phyloP scores from a whole-genome alignment of 2,888 invertebrate genomes.

The Cancer borealis region DNA sequence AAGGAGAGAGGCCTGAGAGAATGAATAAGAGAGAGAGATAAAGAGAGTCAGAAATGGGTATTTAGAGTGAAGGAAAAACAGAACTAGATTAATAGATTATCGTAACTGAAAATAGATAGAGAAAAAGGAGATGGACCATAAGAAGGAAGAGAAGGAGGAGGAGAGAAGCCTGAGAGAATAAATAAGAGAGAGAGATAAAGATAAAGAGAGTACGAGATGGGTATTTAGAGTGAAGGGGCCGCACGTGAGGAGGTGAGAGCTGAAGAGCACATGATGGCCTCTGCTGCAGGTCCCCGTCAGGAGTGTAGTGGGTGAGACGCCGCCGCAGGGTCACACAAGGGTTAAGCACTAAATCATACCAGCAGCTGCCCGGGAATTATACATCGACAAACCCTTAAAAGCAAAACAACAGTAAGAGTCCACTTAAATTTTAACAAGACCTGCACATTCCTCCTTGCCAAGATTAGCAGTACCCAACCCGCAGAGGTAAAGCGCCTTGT shows the following conservation, averaged over 20 bases:
- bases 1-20: too few relatives aligned
- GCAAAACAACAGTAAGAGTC: constrained; percentile 32
- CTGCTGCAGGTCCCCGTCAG: constrained; percentile 6
- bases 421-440: constrained; percentile 38
- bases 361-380: constrained; percentile 21
- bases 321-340: not conserved
- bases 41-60: not conserved
- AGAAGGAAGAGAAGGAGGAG: too few relatives aligned
- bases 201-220: not conserved
- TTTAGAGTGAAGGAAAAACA: not conserved
- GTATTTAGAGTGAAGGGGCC: not conserved
- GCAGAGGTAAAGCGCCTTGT: constrained; percentile 5
- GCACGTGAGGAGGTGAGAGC: not conserved
- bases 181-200: not conserved
- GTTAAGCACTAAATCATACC: not conserved
- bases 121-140: too few relatives aligned
- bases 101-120: not conserved
- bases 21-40: too few relatives aligned
- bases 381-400: not conserved
- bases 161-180: not conserved
- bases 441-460: not conserved
- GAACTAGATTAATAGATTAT: too few relatives aligned
- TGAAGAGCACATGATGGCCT: not conserved
- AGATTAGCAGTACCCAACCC: not conserved
- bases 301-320: not conserved